Conservation (phyloP, 2,888 invertebrate species). For the Octonoba sinensis region DNA sequence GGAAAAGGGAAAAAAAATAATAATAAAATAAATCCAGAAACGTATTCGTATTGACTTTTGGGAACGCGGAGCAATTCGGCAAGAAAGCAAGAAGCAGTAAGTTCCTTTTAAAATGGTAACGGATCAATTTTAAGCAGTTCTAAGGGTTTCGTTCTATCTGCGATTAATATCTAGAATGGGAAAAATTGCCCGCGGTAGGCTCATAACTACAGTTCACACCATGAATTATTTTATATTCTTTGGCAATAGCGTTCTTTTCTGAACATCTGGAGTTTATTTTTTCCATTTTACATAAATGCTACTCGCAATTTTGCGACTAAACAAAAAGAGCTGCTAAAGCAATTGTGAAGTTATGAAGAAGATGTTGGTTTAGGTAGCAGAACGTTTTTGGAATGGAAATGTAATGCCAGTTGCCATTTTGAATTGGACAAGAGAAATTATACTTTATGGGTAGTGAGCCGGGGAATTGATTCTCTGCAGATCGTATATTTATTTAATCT, state of each 20-base stretch:
- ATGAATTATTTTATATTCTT: conserved; percentile 40
- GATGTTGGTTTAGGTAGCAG: no score
- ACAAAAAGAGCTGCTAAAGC: no score
- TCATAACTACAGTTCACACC: conserved; percentile 24
- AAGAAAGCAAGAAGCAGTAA: conserved; percentile 2
- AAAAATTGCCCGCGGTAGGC: conserved; percentile 32
- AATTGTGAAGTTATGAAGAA: no score
- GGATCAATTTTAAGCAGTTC: conserved; percentile 56
- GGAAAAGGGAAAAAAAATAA: conserved; percentile 1
- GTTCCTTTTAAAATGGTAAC: conserved; percentile 25
- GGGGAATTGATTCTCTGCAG: no score
- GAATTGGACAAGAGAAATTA: no score
- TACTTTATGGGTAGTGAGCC: no score
- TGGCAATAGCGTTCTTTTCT: conserved; percentile 7
- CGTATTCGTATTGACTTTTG: conserved; percentile 37
- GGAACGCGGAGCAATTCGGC: conserved; percentile 26
- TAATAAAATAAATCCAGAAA: no score
- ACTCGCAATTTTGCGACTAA: conserved; percentile 18
- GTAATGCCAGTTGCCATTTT: no score
- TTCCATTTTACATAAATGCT: conserved; percentile 31
- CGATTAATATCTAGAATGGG: conserved; percentile 49
- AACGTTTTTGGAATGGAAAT: no score
- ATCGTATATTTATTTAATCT: no score
- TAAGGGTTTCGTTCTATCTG: conserved; percentile 11
- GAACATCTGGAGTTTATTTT: conserved; percentile 38